phyloP scores from a whole-genome alignment of 2,888 invertebrate species.

The Suillia variegata region DNA sequence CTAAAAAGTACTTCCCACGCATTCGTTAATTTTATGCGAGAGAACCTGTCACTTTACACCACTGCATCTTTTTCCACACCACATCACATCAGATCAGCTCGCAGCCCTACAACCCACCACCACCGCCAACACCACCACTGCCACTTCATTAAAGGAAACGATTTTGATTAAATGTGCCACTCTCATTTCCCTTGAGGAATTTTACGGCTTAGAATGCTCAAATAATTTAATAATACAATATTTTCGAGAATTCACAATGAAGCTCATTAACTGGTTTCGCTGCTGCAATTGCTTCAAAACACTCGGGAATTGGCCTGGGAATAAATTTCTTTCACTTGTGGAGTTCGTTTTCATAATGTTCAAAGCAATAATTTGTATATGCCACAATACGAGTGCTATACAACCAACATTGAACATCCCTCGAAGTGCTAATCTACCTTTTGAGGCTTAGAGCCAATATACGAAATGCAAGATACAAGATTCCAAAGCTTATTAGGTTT shows the following conservation, averaged over 20 bases:
- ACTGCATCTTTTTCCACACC: too few relatives aligned
- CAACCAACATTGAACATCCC: too few relatives aligned
- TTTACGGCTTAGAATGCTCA: not conserved
- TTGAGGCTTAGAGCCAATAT: not conserved
- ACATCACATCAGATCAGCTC: too few relatives aligned
- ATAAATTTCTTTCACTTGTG: too few relatives aligned
- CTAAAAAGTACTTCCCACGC: too few relatives aligned
- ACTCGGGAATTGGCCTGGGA: not conserved
- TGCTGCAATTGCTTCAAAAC: not conserved
- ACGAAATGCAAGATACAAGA: not conserved
- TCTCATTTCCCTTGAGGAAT: not conserved
- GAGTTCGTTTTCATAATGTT: too few relatives aligned
- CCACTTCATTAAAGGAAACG: not conserved
- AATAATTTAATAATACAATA: conserved; percentile 5
- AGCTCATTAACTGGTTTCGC: not conserved
- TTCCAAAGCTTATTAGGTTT: not conserved
- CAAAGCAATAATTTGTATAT: too few relatives aligned
- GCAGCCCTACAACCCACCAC: too few relatives aligned
- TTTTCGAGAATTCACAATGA: not conserved
- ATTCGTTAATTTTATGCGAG: not conserved
- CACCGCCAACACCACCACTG: not conserved
- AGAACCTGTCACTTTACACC: not conserved
- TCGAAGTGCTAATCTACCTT: too few relatives aligned
- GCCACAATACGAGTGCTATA: too few relatives aligned
- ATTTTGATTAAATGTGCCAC: not conserved